phyloP scores from a whole-genome alignment of 2,888 invertebrate genomes.

The Rhodophaea formosa region DNA sequence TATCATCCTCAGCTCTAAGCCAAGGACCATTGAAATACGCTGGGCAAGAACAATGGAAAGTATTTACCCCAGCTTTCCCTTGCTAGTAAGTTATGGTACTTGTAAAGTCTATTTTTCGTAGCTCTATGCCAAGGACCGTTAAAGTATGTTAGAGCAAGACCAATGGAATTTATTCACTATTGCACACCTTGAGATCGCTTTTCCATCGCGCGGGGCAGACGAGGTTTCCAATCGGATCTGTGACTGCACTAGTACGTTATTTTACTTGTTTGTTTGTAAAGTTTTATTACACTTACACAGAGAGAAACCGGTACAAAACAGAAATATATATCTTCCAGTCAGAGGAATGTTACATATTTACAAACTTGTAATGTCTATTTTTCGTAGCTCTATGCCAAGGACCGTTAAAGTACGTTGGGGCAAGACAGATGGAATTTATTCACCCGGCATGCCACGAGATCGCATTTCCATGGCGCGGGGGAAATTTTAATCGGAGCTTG shows the following conservation, averaged over 20 bases:
- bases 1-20: too few relatives aligned
- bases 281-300: too few relatives aligned
- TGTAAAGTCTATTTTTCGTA: constrained; percentile 42
- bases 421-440: constrained; percentile 58
- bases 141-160: constrained; percentile 57
- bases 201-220: constrained; percentile 45
- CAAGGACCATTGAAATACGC: too few relatives aligned
- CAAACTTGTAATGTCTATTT: too few relatives aligned
- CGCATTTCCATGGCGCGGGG: constrained; percentile 54
- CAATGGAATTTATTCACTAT: constrained; percentile 62
- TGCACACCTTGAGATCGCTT: constrained; percentile 41
- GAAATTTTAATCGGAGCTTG: too few relatives aligned
- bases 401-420: constrained; percentile 62
- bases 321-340: too few relatives aligned
- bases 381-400: constrained; percentile 45
- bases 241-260: neutral
- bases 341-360: too few relatives aligned
- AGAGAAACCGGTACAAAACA: too few relatives aligned
- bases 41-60: too few relatives aligned
- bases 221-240: constrained; percentile 29
- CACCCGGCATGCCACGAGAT: constrained; percentile 46
- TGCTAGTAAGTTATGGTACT: too few relatives aligned
- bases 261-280: too few relatives aligned
- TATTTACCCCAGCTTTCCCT: too few relatives aligned
- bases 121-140: constrained; percentile 51